Evolutionary conservation across 1,140 invertebrate genomes (phyloP).

Genomic region (Drosophila bocqueti): DNA sequence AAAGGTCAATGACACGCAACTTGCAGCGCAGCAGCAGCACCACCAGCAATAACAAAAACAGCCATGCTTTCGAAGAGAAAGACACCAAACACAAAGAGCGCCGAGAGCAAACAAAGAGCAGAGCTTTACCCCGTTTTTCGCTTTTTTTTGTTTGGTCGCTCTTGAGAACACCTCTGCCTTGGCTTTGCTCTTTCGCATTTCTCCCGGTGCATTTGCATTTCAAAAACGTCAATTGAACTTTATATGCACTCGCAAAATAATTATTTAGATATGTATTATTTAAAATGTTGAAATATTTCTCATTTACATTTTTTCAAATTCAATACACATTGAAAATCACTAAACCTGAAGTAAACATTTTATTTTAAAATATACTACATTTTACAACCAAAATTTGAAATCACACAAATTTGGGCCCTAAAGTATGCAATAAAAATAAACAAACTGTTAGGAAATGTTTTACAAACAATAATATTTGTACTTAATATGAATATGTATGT

Average conservation of each 20-base stretch:
- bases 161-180: conserved; percentile 29
- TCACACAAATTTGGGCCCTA: too few species aligned
- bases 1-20: conserved; percentile 84
- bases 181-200: conserved; percentile 22
- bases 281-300: too few species aligned
- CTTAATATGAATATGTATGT: too few species aligned
- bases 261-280: not conserved
- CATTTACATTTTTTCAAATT: too few species aligned
- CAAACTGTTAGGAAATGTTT: too few species aligned
- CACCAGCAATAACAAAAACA: conserved; percentile 13
- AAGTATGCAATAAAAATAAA: too few species aligned
- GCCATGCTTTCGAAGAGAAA: conserved; percentile 17
- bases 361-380: too few species aligned
- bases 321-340: too few species aligned
- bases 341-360: too few species aligned
- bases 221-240: conserved; percentile 34
- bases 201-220: conserved; percentile 34
- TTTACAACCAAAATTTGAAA: too few species aligned
- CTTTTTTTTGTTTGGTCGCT: not conserved
- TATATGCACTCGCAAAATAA: conserved; percentile 1
- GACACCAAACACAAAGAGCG: conserved; percentile 29
- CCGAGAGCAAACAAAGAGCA: conserved; percentile 12
- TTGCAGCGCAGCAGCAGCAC: conserved; percentile 58
- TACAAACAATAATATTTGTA: too few species aligned
- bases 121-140: conserved; percentile 19